A percentile compares a stretch with the other conserved stretches of the same genome.
These are phyloP conservation scores for Trichechus manatus DNA, from an alignment of 2,113 vertebrate species.

Conservation along the genomic window DNA sequence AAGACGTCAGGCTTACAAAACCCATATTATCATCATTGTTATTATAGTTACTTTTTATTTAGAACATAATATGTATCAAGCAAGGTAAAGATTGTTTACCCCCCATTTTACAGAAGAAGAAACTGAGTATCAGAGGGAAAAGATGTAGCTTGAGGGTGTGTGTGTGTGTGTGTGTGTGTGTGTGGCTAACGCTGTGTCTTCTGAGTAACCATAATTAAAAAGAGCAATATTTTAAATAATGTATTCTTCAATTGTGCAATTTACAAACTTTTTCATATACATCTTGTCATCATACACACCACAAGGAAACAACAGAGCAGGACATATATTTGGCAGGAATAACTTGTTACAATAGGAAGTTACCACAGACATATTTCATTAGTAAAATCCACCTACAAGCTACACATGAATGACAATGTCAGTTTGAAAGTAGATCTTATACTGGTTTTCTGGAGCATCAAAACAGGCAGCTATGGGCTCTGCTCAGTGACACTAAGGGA, in stretches of 20 bases:
- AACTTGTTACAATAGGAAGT: not conserved
- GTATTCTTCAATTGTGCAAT: not conserved
- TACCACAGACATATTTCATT: not conserved
- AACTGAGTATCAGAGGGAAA: not conserved
- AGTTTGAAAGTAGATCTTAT: not conserved
- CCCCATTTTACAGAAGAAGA: not conserved
- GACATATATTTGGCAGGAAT: not conserved
- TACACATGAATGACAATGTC: not conserved
- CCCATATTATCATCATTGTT: not conserved
- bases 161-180: too few species aligned
- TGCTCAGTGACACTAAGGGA: not conserved
- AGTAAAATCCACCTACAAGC: not conserved
- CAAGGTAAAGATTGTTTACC: not conserved
- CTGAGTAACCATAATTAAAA: slow-evolving; percentile 10
- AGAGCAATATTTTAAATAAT: slow-evolving; percentile 30
- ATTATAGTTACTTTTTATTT: not conserved
- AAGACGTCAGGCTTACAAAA: not conserved
- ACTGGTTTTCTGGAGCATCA: not conserved
- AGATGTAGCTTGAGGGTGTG: not conserved
- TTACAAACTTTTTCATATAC: not conserved
- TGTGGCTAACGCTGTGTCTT: not conserved
- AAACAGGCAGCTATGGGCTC: not conserved
- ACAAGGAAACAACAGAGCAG: not conserved
- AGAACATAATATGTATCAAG: not conserved
- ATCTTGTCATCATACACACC: not conserved